Base-by-base conservation (phyloP, 2,888 invertebrate genomes). In the Zhuqinia jingwanae region DNA sequence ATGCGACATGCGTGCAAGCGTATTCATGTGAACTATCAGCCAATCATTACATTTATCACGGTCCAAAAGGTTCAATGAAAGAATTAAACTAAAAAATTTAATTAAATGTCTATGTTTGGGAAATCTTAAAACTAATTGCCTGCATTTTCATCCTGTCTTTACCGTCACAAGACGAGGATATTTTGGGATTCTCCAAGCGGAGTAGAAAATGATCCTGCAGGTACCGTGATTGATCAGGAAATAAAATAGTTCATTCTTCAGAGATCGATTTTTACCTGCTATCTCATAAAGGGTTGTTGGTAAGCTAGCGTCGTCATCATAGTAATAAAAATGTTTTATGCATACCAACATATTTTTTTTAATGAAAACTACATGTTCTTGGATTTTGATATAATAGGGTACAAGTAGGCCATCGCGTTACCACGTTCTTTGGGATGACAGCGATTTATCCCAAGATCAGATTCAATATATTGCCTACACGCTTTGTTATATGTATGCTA, bases 401-500 rank as follows among this genome's bases (percentile, higher is more conserved):
- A 85, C 85, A 2, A 80, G 80, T 20, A 42, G 85, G 6, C 85
- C 85, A 3, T 56, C 80, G 2, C 60, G 85, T 0, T 98, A 97
- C 92, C 95, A 96, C 92, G 95, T 96, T 0, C 93, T 98, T 20
- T 96, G 95, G 93, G 97, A 98, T 92, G 97, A 97, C 91, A 94
- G 94, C 76, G 91, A 94, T 1, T 94, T 97, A 90, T 93, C 94
- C 0, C 94, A 96, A 89, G 95, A 97, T 92, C 94, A 96, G 83
- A 94, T 98, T 73, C 96, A 98, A 92, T 94, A 95, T 89, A 92
- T 97, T 87, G 95, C 97, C 0, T 97, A 95, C 92, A 95, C 96
- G 92, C 93, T 98, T 70, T 97, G 97, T 91, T 97, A 97, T 92
- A 93, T 97, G 93, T 98, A 96, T 93, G 94, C 96, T 0, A 94